These are phyloP conservation scores for Coilia nasus DNA, from an alignment of 2,797 vertebrate species.

Conservation along the genomic window DNA sequence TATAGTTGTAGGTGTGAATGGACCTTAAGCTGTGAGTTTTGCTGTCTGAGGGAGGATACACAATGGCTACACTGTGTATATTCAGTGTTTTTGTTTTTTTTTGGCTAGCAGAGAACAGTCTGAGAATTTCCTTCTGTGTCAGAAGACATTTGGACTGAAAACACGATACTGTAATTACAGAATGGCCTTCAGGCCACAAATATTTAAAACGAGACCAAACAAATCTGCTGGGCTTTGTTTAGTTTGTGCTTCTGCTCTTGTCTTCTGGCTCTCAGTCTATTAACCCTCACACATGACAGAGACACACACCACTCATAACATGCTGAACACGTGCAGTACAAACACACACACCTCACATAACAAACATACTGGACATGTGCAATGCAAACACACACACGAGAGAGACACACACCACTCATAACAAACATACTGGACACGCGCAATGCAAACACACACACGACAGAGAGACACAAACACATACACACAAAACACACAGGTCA, in stretches of 20 bases:
- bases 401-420: neutral
- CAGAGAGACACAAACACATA: neutral
- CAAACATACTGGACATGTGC: neutral
- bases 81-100: neutral
- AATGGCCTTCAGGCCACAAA: neutral
- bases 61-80: neutral
- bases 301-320: neutral
- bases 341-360: neutral
- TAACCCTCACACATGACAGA: neutral
- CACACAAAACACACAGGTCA: neutral
- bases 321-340: too few species aligned
- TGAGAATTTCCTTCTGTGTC: neutral
- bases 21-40: neutral
- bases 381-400: neutral
- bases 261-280: neutral
- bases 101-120: neutral
- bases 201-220: neutral
- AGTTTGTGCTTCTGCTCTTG: neutral
- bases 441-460: neutral
- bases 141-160: neutral
- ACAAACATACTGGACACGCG: neutral
- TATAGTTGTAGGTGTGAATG: too few species aligned
- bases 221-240: neutral
- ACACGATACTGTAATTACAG: neutral
- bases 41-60: neutral